Conservation (phyloP, 2,797 vertebrate genomes). For the Poliocrania exsul region DNA sequence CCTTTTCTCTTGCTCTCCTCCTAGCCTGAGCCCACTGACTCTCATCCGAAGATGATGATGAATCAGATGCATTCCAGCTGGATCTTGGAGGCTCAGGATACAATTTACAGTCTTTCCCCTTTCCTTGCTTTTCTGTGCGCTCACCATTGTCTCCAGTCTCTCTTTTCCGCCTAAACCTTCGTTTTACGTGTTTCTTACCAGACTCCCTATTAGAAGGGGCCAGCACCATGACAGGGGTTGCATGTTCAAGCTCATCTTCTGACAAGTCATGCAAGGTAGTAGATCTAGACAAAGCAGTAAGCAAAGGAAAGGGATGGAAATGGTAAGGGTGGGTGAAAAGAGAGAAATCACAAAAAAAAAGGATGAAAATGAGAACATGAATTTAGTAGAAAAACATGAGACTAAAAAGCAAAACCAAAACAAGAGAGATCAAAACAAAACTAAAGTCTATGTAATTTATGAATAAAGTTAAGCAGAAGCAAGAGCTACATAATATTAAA, state of each 20-base stretch:
- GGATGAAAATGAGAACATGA: slow-evolving; percentile 70
- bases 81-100: slow-evolving; percentile 38
- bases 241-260: slow-evolving; percentile 81
- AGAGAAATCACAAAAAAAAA: slow-evolving; percentile 33
- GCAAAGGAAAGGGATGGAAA: slow-evolving; percentile 73
- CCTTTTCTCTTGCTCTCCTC: slow-evolving; percentile 86
- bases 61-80: slow-evolving; percentile 76
- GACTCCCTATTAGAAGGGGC: slow-evolving; percentile 73
- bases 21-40: slow-evolving; percentile 79
- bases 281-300: slow-evolving; percentile 80
- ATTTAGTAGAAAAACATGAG: slow-evolving; percentile 42
- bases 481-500: slow-evolving; percentile 20
- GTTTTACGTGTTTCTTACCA: slow-evolving; percentile 86
- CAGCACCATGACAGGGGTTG: slow-evolving; percentile 75
- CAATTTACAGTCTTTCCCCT: slow-evolving; percentile 60
- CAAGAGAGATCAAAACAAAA: slow-evolving; percentile 16
- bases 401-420: slow-evolving; percentile 40
- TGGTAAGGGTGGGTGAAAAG: slow-evolving; percentile 67
- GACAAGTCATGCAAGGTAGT: slow-evolving; percentile 80
- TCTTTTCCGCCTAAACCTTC: slow-evolving; percentile 83
- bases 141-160: slow-evolving; percentile 73
- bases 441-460: not conserved
- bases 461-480: slow-evolving; percentile 43
- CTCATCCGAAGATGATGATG: slow-evolving; percentile 86
- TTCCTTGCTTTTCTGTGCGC: slow-evolving; percentile 69